These are phyloP conservation scores for Melolontha melolontha DNA, from an alignment of 2,888 invertebrate species.

Conservation along the genomic window DNA sequence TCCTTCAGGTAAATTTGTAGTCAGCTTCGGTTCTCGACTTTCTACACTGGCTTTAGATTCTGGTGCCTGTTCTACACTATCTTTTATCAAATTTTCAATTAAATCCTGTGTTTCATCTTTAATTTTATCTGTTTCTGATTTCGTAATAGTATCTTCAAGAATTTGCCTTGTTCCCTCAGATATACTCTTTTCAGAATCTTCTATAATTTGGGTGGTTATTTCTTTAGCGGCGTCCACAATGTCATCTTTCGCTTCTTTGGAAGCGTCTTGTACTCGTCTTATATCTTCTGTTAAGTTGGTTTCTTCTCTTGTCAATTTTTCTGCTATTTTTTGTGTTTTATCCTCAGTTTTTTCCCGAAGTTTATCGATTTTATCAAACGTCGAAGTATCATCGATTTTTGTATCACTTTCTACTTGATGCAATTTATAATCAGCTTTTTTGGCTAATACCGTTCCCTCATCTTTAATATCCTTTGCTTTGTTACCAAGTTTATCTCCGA, in stretches of 20 bases:
- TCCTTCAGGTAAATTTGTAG: conserved; percentile 4
- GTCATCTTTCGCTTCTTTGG: conserved; percentile 11
- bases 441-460: conserved; percentile 36
- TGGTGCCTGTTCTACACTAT: neutral
- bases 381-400: conserved; percentile 1
- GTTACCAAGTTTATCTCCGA: conserved; percentile 46
- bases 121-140: neutral
- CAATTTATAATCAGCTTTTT: conserved; percentile 13
- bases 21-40: neutral
- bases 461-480: conserved; percentile 49
- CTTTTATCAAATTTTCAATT: conserved; percentile 7
- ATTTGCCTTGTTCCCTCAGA: neutral
- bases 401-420: conserved; percentile 14
- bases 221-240: neutral
- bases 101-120: conserved; percentile 23
- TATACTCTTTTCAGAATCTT: too few relatives aligned
- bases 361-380: neutral
- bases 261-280: conserved; percentile 3
- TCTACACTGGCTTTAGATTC: neutral
- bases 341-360: conserved; percentile 3
- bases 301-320: conserved; percentile 8
- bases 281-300: neutral
- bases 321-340: conserved; percentile 7
- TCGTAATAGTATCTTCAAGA: neutral
- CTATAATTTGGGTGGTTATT: too few relatives aligned